Evolutionary conservation across 2,797 vertebrate genomes (phyloP).

Genomic region (Hemibagrus guttatus): DNA sequence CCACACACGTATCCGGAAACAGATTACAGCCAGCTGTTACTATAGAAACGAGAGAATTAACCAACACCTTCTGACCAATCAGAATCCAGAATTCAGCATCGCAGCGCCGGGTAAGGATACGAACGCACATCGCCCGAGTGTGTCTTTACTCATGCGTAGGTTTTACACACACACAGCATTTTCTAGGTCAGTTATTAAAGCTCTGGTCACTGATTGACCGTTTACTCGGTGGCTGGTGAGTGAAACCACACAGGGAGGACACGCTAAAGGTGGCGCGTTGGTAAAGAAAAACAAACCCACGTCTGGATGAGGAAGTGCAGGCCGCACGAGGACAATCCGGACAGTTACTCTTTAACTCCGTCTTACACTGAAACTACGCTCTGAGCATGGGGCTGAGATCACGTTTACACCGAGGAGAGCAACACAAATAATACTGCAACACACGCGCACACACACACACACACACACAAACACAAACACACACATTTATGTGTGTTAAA

Average conservation of each 20-base stretch:
- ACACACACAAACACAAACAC: background rate
- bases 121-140: background rate
- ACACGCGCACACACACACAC: background rate
- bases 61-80: background rate
- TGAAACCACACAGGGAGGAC: no score
- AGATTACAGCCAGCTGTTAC: background rate
- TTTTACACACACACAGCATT: background rate
- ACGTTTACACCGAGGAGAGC: background rate
- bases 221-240: background rate
- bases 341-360: slow-evolving; percentile 7
- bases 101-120: background rate
- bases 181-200: background rate
- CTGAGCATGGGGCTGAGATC: background rate
- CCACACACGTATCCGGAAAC: background rate
- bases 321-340: background rate
- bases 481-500: background rate
- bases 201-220: background rate
- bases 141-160: background rate
- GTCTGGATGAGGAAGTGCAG: background rate
- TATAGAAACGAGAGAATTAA: background rate
- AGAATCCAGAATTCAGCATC: background rate
- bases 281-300: background rate
- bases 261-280: background rate
- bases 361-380: background rate
- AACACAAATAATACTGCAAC: background rate